These are phyloP conservation scores for Eupeodes latifasciatus DNA, from an alignment of 2,888 invertebrate species.

Conservation along the genomic window DNA sequence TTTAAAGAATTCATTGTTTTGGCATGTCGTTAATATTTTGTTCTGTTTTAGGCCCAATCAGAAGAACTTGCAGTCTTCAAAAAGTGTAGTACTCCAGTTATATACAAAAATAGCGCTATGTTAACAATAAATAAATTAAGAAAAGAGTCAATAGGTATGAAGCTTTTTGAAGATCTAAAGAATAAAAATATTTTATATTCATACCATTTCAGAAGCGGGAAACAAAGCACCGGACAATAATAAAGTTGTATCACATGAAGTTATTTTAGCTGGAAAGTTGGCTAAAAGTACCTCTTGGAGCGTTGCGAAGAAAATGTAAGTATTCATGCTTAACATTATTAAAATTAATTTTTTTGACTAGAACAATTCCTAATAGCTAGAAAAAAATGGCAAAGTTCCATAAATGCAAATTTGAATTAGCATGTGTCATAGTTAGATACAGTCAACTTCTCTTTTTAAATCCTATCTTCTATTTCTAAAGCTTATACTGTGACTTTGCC, in stretches of 20 bases:
- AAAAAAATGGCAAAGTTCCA: too few species aligned
- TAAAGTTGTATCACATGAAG: constrained; percentile 86
- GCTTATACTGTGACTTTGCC: too few species aligned
- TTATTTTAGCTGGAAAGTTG: constrained; percentile 87
- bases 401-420: too few species aligned
- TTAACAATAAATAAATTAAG: constrained; percentile 89
- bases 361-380: too few species aligned
- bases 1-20: neutral
- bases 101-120: constrained; percentile 92
- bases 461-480: too few species aligned
- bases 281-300: constrained; percentile 88
- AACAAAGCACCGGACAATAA: constrained; percentile 81
- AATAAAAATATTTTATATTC: neutral
- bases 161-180: neutral
- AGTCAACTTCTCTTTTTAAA: too few species aligned
- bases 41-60: constrained; percentile 85
- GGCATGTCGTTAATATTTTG: neutral
- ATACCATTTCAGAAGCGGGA: constrained; percentile 80
- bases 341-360: too few species aligned
- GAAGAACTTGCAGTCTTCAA: constrained; percentile 91
- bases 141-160: constrained; percentile 86
- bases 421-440: too few species aligned
- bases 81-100: constrained; percentile 89
- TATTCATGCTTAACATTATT: constrained; percentile 12
- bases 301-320: constrained; percentile 86